Evolutionary conservation across 2,113 vertebrate genomes (phyloP).

Genomic region (Philantomba maxwellii): DNA sequence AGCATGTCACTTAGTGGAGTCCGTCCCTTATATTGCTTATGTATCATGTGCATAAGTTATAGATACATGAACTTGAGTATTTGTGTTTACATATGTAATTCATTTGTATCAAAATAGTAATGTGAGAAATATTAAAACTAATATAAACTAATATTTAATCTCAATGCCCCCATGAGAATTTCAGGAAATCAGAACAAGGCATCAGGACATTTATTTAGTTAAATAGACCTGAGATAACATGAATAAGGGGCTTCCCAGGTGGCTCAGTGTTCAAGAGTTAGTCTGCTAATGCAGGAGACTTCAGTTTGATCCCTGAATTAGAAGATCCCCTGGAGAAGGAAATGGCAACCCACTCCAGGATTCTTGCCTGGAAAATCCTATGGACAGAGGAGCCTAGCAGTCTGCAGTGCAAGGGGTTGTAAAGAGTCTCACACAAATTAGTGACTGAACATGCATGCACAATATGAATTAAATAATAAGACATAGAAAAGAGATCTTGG

Average conservation of each 20-base stretch:
- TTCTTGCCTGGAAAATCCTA: background rate
- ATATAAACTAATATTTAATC: background rate
- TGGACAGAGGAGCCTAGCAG: background rate
- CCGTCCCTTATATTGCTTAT: background rate
- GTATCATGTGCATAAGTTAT: background rate
- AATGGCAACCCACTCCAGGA: background rate
- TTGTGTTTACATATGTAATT: background rate
- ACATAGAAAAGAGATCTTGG: background rate
- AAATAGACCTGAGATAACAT: background rate
- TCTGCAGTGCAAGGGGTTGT: background rate
- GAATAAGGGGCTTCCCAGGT: background rate
- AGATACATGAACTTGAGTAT: background rate
- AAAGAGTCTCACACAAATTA: background rate
- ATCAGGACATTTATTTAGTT: background rate
- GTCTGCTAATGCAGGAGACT: background rate
- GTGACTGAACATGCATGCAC: background rate
- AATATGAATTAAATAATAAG: background rate
- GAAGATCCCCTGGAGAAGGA: background rate
- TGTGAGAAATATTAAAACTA: background rate
- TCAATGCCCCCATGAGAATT: background rate
- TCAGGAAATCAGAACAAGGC: background rate
- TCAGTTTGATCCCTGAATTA: background rate
- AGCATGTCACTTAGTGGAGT: background rate
- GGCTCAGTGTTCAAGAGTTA: background rate
- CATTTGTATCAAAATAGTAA: background rate